These are phyloP conservation scores for Helicoverpa armigera DNA, from an alignment of 1,140 invertebrate genomes.

Conservation along the genomic window DNA sequence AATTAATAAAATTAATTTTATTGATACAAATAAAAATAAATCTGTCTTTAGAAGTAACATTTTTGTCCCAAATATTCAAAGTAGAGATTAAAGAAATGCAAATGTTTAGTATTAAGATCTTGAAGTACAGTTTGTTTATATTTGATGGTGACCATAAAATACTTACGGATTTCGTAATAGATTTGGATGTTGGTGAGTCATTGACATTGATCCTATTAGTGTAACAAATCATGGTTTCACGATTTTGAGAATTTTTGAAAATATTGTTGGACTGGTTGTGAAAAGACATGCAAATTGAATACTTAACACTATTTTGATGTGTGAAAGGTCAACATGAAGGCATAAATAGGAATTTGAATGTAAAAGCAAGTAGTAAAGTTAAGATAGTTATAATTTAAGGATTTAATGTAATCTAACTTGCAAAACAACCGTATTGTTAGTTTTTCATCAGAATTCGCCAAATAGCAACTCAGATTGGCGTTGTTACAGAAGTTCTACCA, in stretches of 20 bases:
- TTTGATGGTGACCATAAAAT: conserved; percentile 26
- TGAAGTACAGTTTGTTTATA: conserved; percentile 24
- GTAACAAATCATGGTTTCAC: conserved; percentile 1
- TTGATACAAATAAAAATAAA: conserved; percentile 29
- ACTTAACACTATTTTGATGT: not conserved
- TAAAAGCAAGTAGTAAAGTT: too few relatives aligned
- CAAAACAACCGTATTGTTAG: too few relatives aligned
- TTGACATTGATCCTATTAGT: conserved; percentile 12
- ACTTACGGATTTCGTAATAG: conserved; percentile 34
- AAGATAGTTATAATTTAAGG: too few relatives aligned
- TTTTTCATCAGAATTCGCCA: too few relatives aligned
- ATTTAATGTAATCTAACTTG: too few relatives aligned
- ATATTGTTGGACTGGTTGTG: not conserved
- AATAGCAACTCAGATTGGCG: too few relatives aligned
- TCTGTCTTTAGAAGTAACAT: not conserved
- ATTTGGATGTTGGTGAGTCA: conserved; percentile 7
- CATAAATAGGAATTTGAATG: not conserved
- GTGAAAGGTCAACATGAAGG: not conserved
- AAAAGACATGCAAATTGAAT: not conserved
- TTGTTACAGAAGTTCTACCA: too few relatives aligned
- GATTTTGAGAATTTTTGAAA: not conserved
- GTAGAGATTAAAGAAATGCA: conserved; percentile 36
- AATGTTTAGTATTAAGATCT: conserved; percentile 40
- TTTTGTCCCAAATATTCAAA: conserved; percentile 21
- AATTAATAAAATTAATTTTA: conserved; percentile 41